Base-by-base conservation (phyloP, 2,113 vertebrate genomes). In the Miniopterus natalensis region DNA sequence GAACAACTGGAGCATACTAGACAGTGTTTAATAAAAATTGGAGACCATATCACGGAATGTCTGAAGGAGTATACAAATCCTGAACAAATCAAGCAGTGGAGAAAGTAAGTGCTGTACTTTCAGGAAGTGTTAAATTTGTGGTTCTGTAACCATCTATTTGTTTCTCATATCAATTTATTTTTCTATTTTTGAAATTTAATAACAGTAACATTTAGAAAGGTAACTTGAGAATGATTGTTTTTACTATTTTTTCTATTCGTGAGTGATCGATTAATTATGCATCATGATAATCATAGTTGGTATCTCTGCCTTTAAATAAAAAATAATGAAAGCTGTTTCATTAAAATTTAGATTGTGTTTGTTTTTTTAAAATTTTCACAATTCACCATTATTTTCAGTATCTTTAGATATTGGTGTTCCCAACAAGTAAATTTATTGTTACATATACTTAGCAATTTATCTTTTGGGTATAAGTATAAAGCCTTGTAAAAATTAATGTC, bases 41-140 rank as follows among this genome's bases (percentile, higher is more conserved):
- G 99, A 95, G 99, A 99, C 97, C 99, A 99, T 97, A 99, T 99
- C 98, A 99, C 99, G 0, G 99, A 99, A 97, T 99, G 99, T 98
- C 98, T 99, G 90, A 99, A 99, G 98, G 99, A 99, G 86, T 99
- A 99, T 87, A 98, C 99, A 90, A 99, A 99, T 97, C 99, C 99
- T 12, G 99, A 99, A 79, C 99, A 98, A 95, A 99, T 99, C 95
- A 99, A 99, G 85, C 99, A 99, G 81, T 99, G 99, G 99, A 99
- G 99, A 97, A 99, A 99, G 99, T 99, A 96, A 98, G 99, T 98
- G 84, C 57, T 8, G 0, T 9, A 1, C 36, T 94, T 96, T 75
- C 71, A 93, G 68, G 47, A 57, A 66, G 0, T 55, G 27, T 59
- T 84, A 66, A 68, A 36, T 74, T 70, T 53, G 27, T 92, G 61